These are phyloP conservation scores for Halcyon badia DNA, from an alignment of 2,797 vertebrate species.

Conservation along the genomic window DNA sequence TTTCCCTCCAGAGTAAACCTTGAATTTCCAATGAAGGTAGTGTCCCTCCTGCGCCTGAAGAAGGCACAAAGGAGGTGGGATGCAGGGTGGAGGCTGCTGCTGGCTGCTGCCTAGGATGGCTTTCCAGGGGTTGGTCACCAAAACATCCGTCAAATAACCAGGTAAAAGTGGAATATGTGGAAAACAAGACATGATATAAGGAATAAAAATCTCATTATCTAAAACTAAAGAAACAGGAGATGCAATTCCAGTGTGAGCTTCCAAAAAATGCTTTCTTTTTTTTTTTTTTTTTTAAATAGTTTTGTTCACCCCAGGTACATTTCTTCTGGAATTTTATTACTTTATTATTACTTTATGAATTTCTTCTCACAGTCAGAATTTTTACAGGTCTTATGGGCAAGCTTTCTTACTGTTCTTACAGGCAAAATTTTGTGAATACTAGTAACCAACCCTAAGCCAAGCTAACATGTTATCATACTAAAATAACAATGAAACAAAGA, in stretches of 20 bases:
- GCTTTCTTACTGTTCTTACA: neutral
- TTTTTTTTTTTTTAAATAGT: no score
- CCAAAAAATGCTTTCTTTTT: neutral
- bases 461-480: accelerated
- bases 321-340: neutral
- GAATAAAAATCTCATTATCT: neutral
- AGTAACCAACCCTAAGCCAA: neutral
- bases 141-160: neutral
- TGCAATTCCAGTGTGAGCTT: neutral
- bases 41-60: neutral
- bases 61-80: accelerated
- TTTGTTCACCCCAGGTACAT: neutral
- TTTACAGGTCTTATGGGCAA: neutral
- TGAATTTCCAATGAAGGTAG: neutral
- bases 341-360: neutral
- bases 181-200: neutral
- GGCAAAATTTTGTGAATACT: neutral
- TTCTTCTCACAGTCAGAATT: neutral
- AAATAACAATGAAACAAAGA: neutral
- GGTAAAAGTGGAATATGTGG: accelerated
- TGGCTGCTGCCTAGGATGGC: neutral
- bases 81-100: neutral
- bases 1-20: neutral
- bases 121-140: neutral
- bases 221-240: neutral